These are phyloP conservation scores for Megaptera novaeangliae DNA, from an alignment of 2,113 vertebrate species.

Conservation along the genomic window DNA sequence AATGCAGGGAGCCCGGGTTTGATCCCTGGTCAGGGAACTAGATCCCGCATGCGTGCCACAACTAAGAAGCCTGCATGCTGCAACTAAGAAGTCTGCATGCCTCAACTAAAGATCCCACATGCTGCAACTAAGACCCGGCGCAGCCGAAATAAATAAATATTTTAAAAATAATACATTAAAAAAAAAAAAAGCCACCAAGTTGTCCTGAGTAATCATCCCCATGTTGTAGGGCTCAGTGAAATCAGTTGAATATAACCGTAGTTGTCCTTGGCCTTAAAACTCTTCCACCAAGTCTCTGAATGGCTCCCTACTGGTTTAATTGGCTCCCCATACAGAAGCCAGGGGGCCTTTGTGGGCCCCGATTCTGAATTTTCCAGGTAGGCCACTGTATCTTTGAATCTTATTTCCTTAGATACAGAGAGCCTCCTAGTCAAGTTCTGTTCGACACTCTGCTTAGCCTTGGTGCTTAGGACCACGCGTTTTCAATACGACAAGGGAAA, in stretches of 20 bases:
- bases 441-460: background rate
- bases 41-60: no score
- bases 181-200: background rate
- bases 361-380: background rate
- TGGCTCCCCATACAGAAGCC: no score
- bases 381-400: background rate
- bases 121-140: no score
- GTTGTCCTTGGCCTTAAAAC: background rate
- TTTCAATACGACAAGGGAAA: background rate
- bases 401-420: background rate
- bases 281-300: background rate
- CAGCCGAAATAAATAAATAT: no score
- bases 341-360: background rate
- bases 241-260: background rate
- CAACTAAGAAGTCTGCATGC: no score
- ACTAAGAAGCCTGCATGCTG: no score
- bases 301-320: background rate
- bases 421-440: background rate
- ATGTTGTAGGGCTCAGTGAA: no score
- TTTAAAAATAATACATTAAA: no score
- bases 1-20: no score
- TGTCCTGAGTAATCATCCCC: background rate
- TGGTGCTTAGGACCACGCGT: rapidly evolving
- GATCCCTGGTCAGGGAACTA: no score
- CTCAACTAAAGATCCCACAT: no score